Percentiles rank a stretch among this genome's conserved stretches.
Conservation (phyloP, 2,888 invertebrate genomes). For the Romanomermis culicivorax region DNA sequence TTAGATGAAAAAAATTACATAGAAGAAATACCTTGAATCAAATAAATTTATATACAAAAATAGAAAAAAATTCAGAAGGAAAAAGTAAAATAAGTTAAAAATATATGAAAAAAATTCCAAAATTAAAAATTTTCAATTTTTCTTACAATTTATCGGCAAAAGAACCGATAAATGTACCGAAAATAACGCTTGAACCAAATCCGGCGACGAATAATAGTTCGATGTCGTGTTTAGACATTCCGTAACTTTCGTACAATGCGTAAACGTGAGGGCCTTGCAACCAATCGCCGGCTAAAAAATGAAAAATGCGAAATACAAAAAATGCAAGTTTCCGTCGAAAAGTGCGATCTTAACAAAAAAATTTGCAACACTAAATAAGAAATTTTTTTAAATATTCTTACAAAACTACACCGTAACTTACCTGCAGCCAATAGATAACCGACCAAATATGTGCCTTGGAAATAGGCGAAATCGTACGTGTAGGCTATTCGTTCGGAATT, state of each 20-base stretch:
- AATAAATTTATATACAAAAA: too few species aligned
- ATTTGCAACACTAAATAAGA: too few species aligned
- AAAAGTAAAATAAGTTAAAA: too few species aligned
- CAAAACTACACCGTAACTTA: too few species aligned
- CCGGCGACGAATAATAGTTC: slow-evolving; percentile 36
- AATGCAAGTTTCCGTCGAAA: neutral
- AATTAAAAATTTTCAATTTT: too few species aligned
- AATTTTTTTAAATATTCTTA: too few species aligned
- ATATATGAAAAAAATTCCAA: too few species aligned
- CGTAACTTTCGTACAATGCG: slow-evolving; percentile 35
- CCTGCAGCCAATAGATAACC: slow-evolving; percentile 35
- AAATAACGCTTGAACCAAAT: slow-evolving; percentile 35
- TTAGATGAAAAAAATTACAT: too few species aligned
- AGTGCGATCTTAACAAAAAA: too few species aligned
- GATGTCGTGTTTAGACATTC: slow-evolving; percentile 33
- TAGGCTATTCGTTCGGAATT: slow-evolving; percentile 22
- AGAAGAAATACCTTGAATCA: too few species aligned
- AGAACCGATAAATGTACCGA: slow-evolving; percentile 36
- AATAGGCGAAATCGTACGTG: slow-evolving; percentile 29
- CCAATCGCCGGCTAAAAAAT: slow-evolving; percentile 35
- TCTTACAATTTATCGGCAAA: slow-evolving; percentile 36
- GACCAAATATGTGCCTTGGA: slow-evolving; percentile 33
- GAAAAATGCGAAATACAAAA: neutral
- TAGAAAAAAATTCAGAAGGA: too few species aligned
- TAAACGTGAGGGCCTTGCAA: slow-evolving; percentile 37